phyloP scores from a whole-genome alignment of 2,797 vertebrate genomes.

The Schizopygopsis malacanthus region DNA sequence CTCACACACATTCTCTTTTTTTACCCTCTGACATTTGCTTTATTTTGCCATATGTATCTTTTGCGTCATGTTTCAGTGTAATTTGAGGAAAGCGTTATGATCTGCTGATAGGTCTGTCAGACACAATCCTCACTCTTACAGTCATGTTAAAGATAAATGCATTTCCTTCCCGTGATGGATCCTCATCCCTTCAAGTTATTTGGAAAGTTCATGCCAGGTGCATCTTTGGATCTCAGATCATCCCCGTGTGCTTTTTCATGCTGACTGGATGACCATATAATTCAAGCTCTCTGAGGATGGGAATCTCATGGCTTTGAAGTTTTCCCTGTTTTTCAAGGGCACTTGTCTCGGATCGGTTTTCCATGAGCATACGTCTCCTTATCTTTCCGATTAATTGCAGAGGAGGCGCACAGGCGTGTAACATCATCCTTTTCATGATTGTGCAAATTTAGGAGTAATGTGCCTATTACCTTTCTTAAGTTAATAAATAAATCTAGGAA shows the following conservation, averaged over 20 bases:
- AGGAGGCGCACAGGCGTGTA: conserved; percentile 40
- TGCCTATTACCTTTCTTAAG: conserved; percentile 19
- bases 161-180: conserved; percentile 43
- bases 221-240: conserved; percentile 55
- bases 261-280: conserved; percentile 58
- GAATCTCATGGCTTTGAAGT: conserved; percentile 61
- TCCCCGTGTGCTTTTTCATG: conserved; percentile 44
- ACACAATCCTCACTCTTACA: conserved; percentile 23
- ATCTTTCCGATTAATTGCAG: conserved; percentile 60
- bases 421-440: conserved; percentile 30
- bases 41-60: conserved; percentile 22
- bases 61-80: conserved; percentile 37
- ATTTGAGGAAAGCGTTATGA: conserved; percentile 40
- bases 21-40: neutral
- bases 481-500: neutral
- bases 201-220: conserved; percentile 63
- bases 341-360: conserved; percentile 60
- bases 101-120: conserved; percentile 44
- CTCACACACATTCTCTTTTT: conserved; percentile 22
- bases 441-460: conserved; percentile 20
- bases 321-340: conserved; percentile 57
- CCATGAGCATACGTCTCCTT: conserved; percentile 48
- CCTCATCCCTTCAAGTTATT: conserved; percentile 49
- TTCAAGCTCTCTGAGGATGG: conserved; percentile 53
- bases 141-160: conserved; percentile 45